Evolutionary conservation across 2,113 vertebrate genomes (phyloP).

Genomic region (Panthera tigris): DNA sequence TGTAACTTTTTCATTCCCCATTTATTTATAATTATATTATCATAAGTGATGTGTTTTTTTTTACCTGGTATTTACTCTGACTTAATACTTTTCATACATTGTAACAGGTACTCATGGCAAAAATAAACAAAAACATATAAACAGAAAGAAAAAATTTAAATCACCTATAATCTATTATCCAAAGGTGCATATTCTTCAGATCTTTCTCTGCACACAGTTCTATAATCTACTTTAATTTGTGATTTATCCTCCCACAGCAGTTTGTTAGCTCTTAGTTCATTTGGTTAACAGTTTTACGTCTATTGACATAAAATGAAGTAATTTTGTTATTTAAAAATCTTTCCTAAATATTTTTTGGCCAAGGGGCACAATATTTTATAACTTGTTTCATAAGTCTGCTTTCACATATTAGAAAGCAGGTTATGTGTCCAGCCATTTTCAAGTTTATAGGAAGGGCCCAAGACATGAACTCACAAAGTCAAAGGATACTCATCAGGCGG

Average conservation of each 20-base stretch:
- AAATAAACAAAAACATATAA: conserved; percentile 14
- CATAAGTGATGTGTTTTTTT: neutral
- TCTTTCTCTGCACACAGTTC: neutral
- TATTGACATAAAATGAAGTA: neutral
- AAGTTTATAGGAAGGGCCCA: neutral
- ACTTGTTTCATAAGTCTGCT: neutral
- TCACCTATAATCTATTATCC: neutral
- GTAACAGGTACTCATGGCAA: neutral
- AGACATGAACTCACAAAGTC: fast-evolving
- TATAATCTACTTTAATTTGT: neutral
- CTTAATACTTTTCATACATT: neutral
- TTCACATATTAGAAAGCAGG: neutral
- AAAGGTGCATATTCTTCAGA: neutral
- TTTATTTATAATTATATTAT: neutral
- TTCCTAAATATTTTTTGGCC: neutral
- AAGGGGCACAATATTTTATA: neutral
- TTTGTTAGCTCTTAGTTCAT: neutral
- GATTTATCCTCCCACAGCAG: neutral
- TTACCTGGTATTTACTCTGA: neutral
- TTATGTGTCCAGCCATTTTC: neutral
- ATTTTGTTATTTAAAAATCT: neutral
- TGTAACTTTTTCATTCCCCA: neutral
- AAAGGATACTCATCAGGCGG: conserved; percentile 95
- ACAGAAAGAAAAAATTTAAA: neutral
- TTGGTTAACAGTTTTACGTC: neutral